These are phyloP conservation scores for Drosophila bocki DNA, from an alignment of 1,140 invertebrate species.

Conservation along the genomic window DNA sequence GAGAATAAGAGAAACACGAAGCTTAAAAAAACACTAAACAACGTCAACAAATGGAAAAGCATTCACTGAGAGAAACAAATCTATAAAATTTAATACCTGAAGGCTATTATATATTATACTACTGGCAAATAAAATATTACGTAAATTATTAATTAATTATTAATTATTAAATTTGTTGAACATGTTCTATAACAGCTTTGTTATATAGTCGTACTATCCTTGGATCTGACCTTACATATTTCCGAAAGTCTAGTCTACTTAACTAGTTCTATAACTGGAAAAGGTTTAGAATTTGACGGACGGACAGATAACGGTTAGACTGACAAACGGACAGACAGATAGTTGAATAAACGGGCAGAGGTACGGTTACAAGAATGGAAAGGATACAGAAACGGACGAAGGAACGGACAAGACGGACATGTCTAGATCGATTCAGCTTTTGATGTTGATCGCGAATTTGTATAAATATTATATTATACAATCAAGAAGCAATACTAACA, in stretches of 20 bases:
- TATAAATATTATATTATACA: background rate
- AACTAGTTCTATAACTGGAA: too few relatives aligned
- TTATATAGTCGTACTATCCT: background rate
- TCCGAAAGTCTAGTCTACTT: too few relatives aligned
- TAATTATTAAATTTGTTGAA: too few relatives aligned
- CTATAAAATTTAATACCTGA: background rate
- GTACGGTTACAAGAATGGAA: background rate
- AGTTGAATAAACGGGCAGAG: background rate
- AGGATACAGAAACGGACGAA: background rate
- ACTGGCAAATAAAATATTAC: background rate
- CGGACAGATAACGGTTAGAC: background rate
- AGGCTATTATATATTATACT: too few relatives aligned
- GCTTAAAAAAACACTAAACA: conserved; percentile 41
- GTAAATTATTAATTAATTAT: background rate
- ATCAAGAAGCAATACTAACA: background rate
- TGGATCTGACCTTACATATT: background rate
- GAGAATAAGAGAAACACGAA: conserved; percentile 50
- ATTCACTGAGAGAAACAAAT: conserved; percentile 2
- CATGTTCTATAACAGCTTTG: too few relatives aligned
- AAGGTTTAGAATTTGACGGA: too few relatives aligned
- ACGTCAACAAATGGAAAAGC: conserved; percentile 35
- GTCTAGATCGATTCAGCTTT: background rate
- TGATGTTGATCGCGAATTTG: background rate
- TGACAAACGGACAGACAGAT: background rate
- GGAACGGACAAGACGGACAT: background rate